Conservation (phyloP, 2,113 vertebrate species). For the Grantiella picta region DNA sequence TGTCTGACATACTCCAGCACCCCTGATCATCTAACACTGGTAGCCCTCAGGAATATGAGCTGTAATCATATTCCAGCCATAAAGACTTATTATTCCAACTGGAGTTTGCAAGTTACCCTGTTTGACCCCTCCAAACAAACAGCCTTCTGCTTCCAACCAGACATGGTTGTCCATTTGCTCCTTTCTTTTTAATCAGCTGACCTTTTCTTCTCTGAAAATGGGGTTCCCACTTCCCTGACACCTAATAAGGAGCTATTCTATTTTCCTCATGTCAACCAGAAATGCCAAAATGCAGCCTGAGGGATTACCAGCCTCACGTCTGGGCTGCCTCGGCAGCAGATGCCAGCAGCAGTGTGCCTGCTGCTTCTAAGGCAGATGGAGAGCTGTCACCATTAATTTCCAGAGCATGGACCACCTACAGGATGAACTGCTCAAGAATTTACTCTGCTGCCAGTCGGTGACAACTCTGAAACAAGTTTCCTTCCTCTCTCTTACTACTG, state of each 20-base stretch:
- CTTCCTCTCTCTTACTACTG: not conserved
- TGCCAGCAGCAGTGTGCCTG: not conserved
- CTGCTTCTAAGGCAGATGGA: not conserved
- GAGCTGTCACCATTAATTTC: not conserved
- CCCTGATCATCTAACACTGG: fast-evolving
- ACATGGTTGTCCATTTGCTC: not conserved
- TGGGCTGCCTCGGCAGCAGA: not conserved
- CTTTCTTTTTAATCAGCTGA: not conserved
- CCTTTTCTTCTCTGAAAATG: not conserved
- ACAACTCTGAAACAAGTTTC: not conserved
- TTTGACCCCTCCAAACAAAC: not conserved
- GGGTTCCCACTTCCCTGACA: fast-evolving
- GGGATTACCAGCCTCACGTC: not conserved
- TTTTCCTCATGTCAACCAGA: not conserved
- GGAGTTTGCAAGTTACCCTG: not conserved
- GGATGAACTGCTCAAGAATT: not conserved
- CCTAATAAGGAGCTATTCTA: not conserved
- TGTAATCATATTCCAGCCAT: not conserved
- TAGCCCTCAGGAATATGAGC: not conserved
- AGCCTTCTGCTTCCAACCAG: not conserved
- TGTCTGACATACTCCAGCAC: not conserved
- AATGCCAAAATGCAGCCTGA: not conserved
- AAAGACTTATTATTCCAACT: not conserved
- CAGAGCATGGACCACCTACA: not conserved
- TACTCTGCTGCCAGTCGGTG: fast-evolving